These are phyloP conservation scores for Congeria kusceri DNA, from an alignment of 2,888 invertebrate genomes.

Conservation along the genomic window DNA sequence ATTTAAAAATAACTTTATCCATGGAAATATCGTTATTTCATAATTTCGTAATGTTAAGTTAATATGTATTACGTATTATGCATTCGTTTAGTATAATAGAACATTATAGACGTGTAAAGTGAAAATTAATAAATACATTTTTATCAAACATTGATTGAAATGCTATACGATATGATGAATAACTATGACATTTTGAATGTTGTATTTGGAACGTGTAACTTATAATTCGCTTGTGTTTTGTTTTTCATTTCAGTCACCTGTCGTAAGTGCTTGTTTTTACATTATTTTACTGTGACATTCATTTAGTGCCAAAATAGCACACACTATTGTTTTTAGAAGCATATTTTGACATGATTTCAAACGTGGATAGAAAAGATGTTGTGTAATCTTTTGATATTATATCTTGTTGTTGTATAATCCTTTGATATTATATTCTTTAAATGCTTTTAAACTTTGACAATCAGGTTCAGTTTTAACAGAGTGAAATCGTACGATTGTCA, in stretches of 20 bases:
- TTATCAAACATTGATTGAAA: neutral
- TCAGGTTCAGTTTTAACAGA: too few species aligned
- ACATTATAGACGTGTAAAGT: too few species aligned
- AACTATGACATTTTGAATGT: neutral
- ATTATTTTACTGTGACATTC: neutral
- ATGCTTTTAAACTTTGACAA: too few species aligned
- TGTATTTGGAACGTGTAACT: neutral
- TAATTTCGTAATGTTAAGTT: too few species aligned
- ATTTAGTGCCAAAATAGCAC: neutral
- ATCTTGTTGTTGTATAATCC: too few species aligned
- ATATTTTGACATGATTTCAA: neutral
- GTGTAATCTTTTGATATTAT: too few species aligned
- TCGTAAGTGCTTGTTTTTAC: conserved; percentile 10
- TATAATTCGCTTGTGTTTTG: neutral
- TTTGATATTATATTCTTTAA: too few species aligned
- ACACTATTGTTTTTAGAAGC: neutral
- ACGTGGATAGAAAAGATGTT: neutral
- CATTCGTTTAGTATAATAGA: too few species aligned
- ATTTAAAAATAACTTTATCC: too few species aligned
- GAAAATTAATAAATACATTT: neutral
- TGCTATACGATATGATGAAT: neutral
- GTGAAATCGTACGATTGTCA: too few species aligned
- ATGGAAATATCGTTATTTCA: too few species aligned
- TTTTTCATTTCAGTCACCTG: conserved; percentile 22
- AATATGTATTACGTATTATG: too few species aligned